Percentiles rank a stretch among this genome's conserved stretches.
Conservation (phyloP, 2,113 vertebrate genomes). For the Eublepharis macularius region DNA sequence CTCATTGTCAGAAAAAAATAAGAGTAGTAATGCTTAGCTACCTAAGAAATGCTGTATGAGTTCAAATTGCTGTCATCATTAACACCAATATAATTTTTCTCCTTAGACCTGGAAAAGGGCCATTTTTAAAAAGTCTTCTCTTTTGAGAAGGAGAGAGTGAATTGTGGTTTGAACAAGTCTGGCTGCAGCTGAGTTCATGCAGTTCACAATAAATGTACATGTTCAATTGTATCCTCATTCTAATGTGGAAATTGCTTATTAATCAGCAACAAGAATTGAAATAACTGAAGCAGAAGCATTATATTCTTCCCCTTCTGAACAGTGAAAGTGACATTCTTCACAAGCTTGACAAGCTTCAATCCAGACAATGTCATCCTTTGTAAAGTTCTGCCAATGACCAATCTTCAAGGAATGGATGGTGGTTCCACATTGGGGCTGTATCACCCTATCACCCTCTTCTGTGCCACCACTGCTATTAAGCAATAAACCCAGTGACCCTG, state of each 20-base stretch:
- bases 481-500: no score
- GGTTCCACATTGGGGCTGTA: no score
- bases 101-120: background rate
- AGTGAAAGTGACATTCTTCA: background rate
- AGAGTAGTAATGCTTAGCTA: background rate
- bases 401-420: background rate
- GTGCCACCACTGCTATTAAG: no score
- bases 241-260: background rate
- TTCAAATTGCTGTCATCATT: background rate
- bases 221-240: background rate
- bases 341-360: background rate
- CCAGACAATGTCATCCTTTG: background rate
- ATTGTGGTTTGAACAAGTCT: background rate
- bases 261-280: background rate
- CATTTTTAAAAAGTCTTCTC: background rate
- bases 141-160: rapidly evolving
- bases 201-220: background rate
- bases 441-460: no score
- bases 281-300: background rate
- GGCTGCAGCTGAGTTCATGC: background rate
- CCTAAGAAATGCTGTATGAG: rapidly evolving
- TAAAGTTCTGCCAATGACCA: background rate
- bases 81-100: background rate
- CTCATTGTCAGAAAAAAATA: no score
- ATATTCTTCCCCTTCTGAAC: background rate